A percentile compares a stretch with the other conserved stretches of the same genome.
These are phyloP conservation scores for Chorisops tibialis DNA, from an alignment of 2,888 invertebrate species.

Conservation along the genomic window DNA sequence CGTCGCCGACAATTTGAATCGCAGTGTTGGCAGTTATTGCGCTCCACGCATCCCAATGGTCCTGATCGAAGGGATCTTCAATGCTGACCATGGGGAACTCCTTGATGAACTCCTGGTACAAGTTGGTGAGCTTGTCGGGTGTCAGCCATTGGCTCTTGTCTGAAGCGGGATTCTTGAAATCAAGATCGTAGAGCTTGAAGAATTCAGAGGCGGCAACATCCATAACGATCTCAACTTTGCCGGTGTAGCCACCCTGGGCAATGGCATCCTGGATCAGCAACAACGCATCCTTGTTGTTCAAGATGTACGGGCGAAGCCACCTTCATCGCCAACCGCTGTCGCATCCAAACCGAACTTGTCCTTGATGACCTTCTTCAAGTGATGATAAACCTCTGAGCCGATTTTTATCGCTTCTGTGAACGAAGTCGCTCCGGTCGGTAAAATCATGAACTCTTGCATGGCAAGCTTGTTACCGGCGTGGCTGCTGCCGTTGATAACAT, in stretches of 20 bases:
- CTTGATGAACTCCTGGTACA: constrained; percentile 88
- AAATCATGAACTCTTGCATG: constrained; percentile 97
- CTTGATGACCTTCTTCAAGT: constrained; percentile 95
- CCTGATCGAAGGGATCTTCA: constrained; percentile 99
- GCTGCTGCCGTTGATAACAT: constrained; percentile 98
- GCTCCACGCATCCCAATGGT: constrained; percentile 96
- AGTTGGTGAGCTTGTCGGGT: constrained; percentile 75
- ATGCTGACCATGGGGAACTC: constrained; percentile 93
- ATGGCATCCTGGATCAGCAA: constrained; percentile 85
- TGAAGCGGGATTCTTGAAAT: constrained; percentile 94
- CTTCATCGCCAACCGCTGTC: constrained; percentile 98
- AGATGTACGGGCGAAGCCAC: constrained; percentile 99
- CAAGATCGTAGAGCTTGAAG: constrained; percentile 88
- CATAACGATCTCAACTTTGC: constrained; percentile 97
- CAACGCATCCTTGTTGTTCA: constrained; percentile 92
- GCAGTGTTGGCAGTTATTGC: constrained; percentile 69
- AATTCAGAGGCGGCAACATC: constrained; percentile 99
- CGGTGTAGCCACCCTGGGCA: constrained; percentile 92
- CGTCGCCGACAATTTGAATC: constrained; percentile 93
- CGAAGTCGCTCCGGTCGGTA: constrained; percentile 85
- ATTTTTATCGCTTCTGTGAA: constrained; percentile 99
- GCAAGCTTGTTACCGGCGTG: constrained; percentile 98
- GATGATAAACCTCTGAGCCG: constrained; percentile 96
- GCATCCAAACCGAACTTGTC: constrained; percentile 93
- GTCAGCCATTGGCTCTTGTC: constrained; percentile 78